Base-by-base conservation (phyloP, 2,888 invertebrate genomes). In the Plebejus argus region DNA sequence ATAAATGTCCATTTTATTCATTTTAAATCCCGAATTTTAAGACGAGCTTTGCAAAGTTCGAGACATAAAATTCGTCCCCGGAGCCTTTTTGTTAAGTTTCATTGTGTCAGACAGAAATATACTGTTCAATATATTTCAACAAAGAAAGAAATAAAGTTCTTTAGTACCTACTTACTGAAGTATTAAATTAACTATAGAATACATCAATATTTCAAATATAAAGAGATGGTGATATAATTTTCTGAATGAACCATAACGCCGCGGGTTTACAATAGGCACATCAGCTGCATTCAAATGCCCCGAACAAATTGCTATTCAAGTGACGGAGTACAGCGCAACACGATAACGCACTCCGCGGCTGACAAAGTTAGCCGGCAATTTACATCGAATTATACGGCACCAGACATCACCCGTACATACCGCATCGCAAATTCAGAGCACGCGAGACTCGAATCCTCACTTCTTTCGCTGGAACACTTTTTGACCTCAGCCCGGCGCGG, bases 291-390 rank as follows among this genome's bases (percentile, higher is more conserved):
- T 58, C 20, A 58, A 20, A 58, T 15, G 28, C 5, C 28, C 28
- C 15, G 78, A 76, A 79, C 78, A 79, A 79, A 81, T 78, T 82
- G 79, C 77, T 78, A 79, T 79, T 79, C 78, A 79, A 76, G 35
- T 58, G 76, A 78, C 76, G 76, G 71, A 76, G 78, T 74, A 76
- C 70, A 70, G 33, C 39, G 78, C 79, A 83, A 88, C 89, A 89
- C 80, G 86, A 83, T 80, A 86, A 84, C 87, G 88, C 89, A 87
- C 88, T 89, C 82, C 82, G 79, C 33, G 70, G 76, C 71, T 71
- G 70, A 70, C 77, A 76, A 56, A 39, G 70, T 53, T 20, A 39
- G 49, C 39, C 39, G 45, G 7, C 20, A 72, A 72, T 72, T 45
- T 49, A 15, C 72, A 72, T 45, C 10, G 2, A 72, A 39, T 45